Evolutionary conservation across 2,888 invertebrate species (phyloP), one percentile per base, ranked within the genome.

Genomic region (Tenodera sinensis): DNA sequence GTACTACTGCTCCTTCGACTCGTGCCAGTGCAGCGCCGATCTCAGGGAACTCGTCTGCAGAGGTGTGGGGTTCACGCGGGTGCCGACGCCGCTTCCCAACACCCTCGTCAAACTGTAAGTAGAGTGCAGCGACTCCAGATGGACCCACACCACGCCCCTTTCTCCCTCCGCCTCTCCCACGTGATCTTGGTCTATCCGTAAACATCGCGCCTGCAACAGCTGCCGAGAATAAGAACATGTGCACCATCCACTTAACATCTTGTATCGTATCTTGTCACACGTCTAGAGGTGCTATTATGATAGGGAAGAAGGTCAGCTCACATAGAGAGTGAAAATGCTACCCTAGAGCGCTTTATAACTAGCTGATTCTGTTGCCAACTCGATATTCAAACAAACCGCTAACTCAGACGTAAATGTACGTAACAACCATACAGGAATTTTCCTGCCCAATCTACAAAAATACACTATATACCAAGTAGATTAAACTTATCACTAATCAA

Each of bases 21-120:
- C 91, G 89, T 92, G 92, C 90, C 91, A 91, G 82, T 92, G 92
- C 91, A 91, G 91, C 89, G 90, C 91, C 83, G 92, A 92, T 89
- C 91, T 91, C 71, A 91, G 91, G 90, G 92, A 92, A 90, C 92
- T 92, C 91, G 90, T 91, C 89, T 92, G 92, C 91, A 91, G 91
- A 88, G 91, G 92, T 20, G 92, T 92, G 28, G 92, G 92, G 90
- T 92, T 92, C 90, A 92, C 92, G 28, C 89, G 90, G 83, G 91
- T 92, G 85, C 92, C 92, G 81, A 88, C 91, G 82, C 90, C 91
- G 85, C 90, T 92, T 89, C 92, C 92, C 25, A 91, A 91, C 87
- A 91, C 91, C 86, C 91, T 92, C 89, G 91, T 91, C 90, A 92
- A 92, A 92, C 91, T 92, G 92, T 92, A 91, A 92, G 92, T 92